These are phyloP conservation scores for Brachyrhaphis roseni DNA, from an alignment of 2,797 vertebrate species.

Conservation along the genomic window DNA sequence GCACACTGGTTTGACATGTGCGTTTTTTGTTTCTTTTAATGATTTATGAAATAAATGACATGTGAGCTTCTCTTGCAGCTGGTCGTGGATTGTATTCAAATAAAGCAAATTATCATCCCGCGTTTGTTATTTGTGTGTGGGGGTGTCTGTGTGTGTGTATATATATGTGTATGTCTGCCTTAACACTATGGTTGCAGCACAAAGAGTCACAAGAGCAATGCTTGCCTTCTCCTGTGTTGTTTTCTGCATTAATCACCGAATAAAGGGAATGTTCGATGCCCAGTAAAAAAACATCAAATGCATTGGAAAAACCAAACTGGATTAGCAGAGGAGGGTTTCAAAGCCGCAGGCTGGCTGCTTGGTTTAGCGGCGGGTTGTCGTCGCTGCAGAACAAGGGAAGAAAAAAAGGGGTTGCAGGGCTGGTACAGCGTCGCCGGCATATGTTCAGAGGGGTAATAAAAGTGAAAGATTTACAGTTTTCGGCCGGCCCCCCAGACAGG, in stretches of 20 bases:
- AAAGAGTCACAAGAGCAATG: conserved; percentile 33
- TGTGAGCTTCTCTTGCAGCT: conserved; percentile 46
- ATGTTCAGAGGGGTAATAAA: conserved; percentile 99
- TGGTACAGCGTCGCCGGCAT: conserved; percentile 90
- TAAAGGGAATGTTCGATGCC: conserved; percentile 24
- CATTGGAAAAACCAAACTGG: conserved; percentile 11
- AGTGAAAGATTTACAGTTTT: conserved; percentile 99
- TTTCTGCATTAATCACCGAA: conserved; percentile 30
- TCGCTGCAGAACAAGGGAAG: conserved; percentile 72
- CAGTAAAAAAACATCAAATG: conserved; percentile 27
- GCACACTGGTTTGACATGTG: conserved; percentile 9
- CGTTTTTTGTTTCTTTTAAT: conserved; percentile 6
- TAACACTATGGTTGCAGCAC: conserved; percentile 51
- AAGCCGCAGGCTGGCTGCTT: conserved; percentile 72
- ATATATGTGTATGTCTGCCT: conserved; percentile 37
- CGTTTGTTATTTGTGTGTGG: conserved; percentile 49
- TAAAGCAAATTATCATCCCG: conserved; percentile 71
- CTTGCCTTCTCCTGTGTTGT: conserved; percentile 35
- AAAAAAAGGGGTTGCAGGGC: conserved; percentile 83
- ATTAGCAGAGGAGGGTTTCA: conserved; percentile 41
- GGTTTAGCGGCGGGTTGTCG: conserved; percentile 79
- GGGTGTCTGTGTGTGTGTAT: neutral
- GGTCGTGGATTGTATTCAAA: conserved; percentile 74
- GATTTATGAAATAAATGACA: conserved; percentile 61
- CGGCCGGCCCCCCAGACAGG: conserved; percentile 92